Evolutionary conservation across 1,140 invertebrate species (phyloP).

Genomic region (Hyles vespertilio): DNA sequence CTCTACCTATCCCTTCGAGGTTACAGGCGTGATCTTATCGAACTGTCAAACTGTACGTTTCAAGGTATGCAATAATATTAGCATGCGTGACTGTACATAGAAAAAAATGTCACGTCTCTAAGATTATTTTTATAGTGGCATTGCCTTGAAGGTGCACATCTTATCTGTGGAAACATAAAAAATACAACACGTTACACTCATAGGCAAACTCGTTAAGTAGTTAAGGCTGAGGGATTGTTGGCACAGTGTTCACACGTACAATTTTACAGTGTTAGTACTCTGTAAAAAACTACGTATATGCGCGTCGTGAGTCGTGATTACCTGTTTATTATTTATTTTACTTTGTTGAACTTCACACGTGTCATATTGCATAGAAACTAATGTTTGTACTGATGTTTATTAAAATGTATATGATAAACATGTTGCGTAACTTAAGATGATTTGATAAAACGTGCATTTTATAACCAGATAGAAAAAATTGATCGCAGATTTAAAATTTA

Average conservation of each 20-base stretch:
- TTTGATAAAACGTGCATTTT: too few relatives aligned
- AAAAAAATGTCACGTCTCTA: conserved; percentile 1
- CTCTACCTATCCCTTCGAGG: too few relatives aligned
- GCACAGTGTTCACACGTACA: too few relatives aligned
- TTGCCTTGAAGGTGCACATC: conserved; percentile 1
- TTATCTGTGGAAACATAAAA: conserved; percentile 2
- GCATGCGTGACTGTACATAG: conserved; percentile 2
- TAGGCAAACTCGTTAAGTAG: conserved; percentile 1
- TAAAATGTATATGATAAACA: not conserved
- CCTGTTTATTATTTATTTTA: conserved; percentile 28
- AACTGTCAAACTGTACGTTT: too few relatives aligned
- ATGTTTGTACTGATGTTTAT: too few relatives aligned
- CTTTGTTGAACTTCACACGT: conserved; percentile 31
- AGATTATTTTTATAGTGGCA: conserved; percentile 1
- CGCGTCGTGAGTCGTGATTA: conserved; percentile 30
- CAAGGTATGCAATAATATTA: too few relatives aligned
- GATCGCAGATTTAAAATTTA: too few relatives aligned
- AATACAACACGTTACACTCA: not conserved
- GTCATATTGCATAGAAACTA: conserved; percentile 10
- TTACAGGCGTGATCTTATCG: too few relatives aligned
- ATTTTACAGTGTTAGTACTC: too few relatives aligned
- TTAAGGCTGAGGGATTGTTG: too few relatives aligned
- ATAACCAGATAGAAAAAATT: too few relatives aligned
- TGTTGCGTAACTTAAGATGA: not conserved
- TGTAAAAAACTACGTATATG: conserved; percentile 4